Conservation (phyloP, 1,140 invertebrate genomes). For the Meloidogyne chitwoodi region DNA sequence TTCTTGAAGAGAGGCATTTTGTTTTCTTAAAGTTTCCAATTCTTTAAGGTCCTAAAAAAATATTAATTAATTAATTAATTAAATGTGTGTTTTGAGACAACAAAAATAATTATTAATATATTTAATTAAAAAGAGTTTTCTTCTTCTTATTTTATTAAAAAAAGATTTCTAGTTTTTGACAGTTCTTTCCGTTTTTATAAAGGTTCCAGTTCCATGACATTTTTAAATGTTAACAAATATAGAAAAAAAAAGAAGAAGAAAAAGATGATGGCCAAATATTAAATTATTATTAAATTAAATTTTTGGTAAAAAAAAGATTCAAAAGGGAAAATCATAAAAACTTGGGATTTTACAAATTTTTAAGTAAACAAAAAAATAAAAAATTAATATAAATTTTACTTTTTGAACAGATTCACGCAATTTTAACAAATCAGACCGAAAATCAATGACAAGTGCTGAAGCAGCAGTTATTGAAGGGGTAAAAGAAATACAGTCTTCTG, state of each 20-base stretch:
- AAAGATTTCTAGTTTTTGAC: not conserved
- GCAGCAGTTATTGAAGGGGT: not conserved
- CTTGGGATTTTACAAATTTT: too few relatives aligned
- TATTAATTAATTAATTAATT: constrained; percentile 1
- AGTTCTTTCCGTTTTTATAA: too few relatives aligned
- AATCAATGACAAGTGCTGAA: constrained; percentile 13
- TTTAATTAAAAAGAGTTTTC: not conserved
- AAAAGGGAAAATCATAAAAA: too few relatives aligned
- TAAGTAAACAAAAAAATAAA: too few relatives aligned
- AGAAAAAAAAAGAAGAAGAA: too few relatives aligned
- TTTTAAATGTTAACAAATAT: too few relatives aligned
- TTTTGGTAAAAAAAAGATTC: too few relatives aligned
- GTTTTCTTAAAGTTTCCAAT: constrained; percentile 12
- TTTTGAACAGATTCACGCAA: constrained; percentile 8
- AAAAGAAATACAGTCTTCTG: constrained; percentile 5
- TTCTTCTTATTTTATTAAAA: not conserved
- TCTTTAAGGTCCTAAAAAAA: constrained; percentile 20
- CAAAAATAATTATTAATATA: too few relatives aligned
- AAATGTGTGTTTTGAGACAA: not conserved
- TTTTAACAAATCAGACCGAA: constrained; percentile 18
- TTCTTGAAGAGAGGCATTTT: constrained; percentile 20
- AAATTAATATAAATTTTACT: not conserved
- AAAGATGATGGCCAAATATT: too few relatives aligned
- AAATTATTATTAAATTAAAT: too few relatives aligned
- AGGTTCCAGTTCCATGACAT: too few relatives aligned